Base-by-base conservation (phyloP, 2,113 vertebrate species). In the Vidua macroura region DNA sequence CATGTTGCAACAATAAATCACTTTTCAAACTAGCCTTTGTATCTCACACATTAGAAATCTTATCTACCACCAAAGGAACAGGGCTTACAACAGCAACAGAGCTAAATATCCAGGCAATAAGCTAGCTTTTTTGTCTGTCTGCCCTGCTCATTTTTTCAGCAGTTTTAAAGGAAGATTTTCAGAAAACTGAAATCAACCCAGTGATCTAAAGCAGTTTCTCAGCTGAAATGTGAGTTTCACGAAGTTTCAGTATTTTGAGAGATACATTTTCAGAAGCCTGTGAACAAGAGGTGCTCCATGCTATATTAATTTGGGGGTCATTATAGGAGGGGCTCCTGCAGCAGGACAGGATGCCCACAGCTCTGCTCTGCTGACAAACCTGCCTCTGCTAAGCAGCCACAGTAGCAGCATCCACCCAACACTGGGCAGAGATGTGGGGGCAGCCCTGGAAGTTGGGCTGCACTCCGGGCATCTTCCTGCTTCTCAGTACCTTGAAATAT, bases 371-470 rank as follows among this genome's bases (percentile, higher is more conserved):
- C 20, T 70, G 48, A 44, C 27, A 62, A 53, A 86, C 23, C 9
- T 53, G 69, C 11, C 9, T 22, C 49, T 2, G 6, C 68, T 66
- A 55, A 90, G 59, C 79, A 43, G 49, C 15, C 66, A 28, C 62
- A 68, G 74, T 48, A 83, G 49, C 44, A 37, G 4, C 16, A 48
- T 52, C 5, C 27, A 41, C 6, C 6, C 60, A 56, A 3, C 1
- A 2, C 31, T 22, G 58, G 39, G 62, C 66, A 88, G 62, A 91
- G 46, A 31, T 0, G 0, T 22, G 17, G 15, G 48, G 22, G 19
- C 6, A 30, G 37, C 27, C 41, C n/a, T n/a, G 55, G 28, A n/a
- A 83, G 22, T 7, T 0, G 0, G 33, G 51, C 43, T 69, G 70
- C 1, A 2, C 72, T 77, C 39, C 15, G 43, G 27, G 35, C 39